These are phyloP conservation scores for Phoenicopterus ruber DNA, from an alignment of 2,113 vertebrate species.

Conservation along the genomic window DNA sequence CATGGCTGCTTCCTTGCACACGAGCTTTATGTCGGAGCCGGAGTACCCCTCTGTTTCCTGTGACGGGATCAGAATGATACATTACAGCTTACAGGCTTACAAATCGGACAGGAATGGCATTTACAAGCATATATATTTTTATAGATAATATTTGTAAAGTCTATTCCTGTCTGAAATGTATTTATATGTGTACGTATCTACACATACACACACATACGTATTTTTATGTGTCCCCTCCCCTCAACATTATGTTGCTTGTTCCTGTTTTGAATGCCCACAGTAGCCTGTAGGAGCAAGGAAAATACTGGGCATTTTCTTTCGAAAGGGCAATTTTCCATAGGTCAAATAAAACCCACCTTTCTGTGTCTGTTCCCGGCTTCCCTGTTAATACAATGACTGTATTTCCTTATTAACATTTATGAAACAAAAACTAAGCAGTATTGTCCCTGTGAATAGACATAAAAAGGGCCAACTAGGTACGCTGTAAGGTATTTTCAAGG, in stretches of 20 bases:
- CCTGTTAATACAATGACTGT: background rate
- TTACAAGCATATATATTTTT: background rate
- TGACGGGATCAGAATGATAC: background rate
- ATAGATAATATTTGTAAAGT: background rate
- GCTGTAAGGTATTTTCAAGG: background rate
- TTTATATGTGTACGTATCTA: rapidly evolving
- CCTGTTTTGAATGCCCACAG: background rate
- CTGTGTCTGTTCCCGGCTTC: background rate
- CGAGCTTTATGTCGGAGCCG: conserved; percentile 90
- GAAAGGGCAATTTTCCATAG: background rate
- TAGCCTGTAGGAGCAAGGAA: background rate
- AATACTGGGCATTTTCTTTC: background rate
- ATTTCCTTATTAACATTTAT: background rate
- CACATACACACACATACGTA: rapidly evolving
- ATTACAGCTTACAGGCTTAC: background rate
- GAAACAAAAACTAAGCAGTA: background rate
- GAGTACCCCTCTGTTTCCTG: conserved; percentile 92
- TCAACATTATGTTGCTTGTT: background rate
- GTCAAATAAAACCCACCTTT: background rate
- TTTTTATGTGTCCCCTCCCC: background rate
- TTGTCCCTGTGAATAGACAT: background rate
- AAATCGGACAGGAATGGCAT: background rate
- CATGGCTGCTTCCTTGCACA: conserved; percentile 97
- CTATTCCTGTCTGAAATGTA: background rate
- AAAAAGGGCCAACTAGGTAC: background rate